phyloP scores from a whole-genome alignment of 1,140 invertebrate species.

The Micrasema longulum region DNA sequence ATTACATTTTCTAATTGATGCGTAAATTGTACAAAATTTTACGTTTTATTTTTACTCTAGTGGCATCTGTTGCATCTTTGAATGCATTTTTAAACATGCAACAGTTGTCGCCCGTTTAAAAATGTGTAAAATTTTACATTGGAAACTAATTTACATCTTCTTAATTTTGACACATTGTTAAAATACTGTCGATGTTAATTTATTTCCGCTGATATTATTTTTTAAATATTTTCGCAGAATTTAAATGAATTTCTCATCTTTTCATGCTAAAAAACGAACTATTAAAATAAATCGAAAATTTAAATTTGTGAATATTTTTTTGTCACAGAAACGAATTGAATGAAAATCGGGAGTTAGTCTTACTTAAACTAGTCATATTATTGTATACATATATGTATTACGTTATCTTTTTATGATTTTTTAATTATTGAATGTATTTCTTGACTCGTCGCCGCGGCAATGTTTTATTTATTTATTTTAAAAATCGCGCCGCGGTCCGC shows the following conservation, averaged over 20 bases:
- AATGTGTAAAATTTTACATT: too few relatives aligned
- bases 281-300: slow-evolving; percentile 21
- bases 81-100: too few relatives aligned
- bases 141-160: slow-evolving; percentile 7
- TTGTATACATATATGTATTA: slow-evolving; percentile 15
- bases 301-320: slow-evolving; percentile 3
- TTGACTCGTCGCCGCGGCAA: slow-evolving; percentile 17
- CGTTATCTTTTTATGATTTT: slow-evolving; percentile 34
- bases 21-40: too few relatives aligned
- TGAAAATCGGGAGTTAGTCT: slow-evolving; percentile 18
- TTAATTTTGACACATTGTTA: not conserved
- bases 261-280: slow-evolving; percentile 1
- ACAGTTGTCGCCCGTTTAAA: too few relatives aligned
- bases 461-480: slow-evolving; percentile 33
- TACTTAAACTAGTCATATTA: slow-evolving; percentile 40
- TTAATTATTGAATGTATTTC: slow-evolving; percentile 36
- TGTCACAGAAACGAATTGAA: slow-evolving; percentile 7
- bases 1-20: too few relatives aligned
- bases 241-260: slow-evolving; percentile 6
- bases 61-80: too few relatives aligned
- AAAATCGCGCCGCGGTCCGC: slow-evolving; percentile 21
- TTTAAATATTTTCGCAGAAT: slow-evolving; percentile 1
- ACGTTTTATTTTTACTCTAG: too few relatives aligned
- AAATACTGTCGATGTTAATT: slow-evolving; percentile 5
- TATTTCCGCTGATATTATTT: not conserved